Conservation (phyloP, 2,113 vertebrate genomes). For the Lontra canadensis region DNA sequence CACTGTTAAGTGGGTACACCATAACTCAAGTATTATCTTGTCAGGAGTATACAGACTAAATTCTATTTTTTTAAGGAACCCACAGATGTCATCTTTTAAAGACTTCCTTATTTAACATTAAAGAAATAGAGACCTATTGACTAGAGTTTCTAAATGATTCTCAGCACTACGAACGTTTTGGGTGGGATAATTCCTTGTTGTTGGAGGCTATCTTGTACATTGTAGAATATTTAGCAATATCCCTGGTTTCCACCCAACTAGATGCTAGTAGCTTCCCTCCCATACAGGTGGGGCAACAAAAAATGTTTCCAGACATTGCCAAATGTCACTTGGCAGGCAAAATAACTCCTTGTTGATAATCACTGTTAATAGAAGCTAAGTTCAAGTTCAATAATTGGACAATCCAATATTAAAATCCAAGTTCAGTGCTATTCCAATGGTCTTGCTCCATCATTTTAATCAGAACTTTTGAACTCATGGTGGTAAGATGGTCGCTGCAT, state of each 20-base stretch:
- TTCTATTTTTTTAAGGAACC: background rate
- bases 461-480: background rate
- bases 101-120: background rate
- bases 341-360: background rate
- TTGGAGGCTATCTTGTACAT: background rate
- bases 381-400: background rate
- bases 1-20: background rate
- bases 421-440: background rate
- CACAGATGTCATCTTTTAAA: background rate
- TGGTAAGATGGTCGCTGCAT: background rate
- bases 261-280: background rate
- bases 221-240: background rate
- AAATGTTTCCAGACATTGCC: background rate
- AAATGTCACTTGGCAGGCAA: background rate
- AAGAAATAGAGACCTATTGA: background rate
- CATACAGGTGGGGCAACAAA: background rate
- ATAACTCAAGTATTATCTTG: background rate
- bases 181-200: background rate
- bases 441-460: background rate
- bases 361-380: background rate
- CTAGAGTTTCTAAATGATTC: background rate
- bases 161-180: background rate
- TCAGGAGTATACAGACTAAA: background rate
- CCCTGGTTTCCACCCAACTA: background rate
- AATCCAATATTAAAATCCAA: background rate